Base-by-base conservation (phyloP, 2,888 invertebrate species). In the Hirtodrosophila trivittata region DNA sequence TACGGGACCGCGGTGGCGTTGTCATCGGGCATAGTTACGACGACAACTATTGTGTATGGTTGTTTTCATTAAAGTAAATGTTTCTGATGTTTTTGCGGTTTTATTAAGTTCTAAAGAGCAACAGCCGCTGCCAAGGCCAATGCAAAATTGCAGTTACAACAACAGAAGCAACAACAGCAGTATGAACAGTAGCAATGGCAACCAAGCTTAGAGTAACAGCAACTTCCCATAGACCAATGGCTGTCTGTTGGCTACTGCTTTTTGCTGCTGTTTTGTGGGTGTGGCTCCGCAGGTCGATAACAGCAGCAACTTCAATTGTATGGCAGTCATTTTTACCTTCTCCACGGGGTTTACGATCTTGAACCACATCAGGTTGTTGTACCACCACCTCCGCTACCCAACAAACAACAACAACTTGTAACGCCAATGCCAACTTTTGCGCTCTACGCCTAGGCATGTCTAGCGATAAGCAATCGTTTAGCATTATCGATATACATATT, bases 331-430 rank as follows among this genome's bases (percentile, higher is more conserved):
- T 77, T 84, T 78, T 84, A 85, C 78, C 85, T 77, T 80, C 83
- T 63, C 60, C 59, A 57, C 47, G 47, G 13, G 54, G 52, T 38
- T 49, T 77, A 84, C 88, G 89, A 89, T 89, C 89, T 89, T 89
- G 89, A 88, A 88, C 89, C 80, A 87, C 63, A 86, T 89, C 85
- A 88, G 88, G 89, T 89, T 89, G 87, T 88, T 89, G 89, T 88
- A 86, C 89, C 75, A 68, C 28, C 55, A 59, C 10, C 39, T 3
- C n/a, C 18, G 47, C 9, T 21, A 66, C 18, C 10, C 9, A 7
- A 28, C 28, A 26, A 60, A 54, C 32, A 26, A 30, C 52, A 55
- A 49, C 51, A 49, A 49, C 55, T 57, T 57, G 14, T 52, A 55
- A 55, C 51, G 50, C 54, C 66, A 59, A 66, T 69, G 68, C 51